phyloP scores from a whole-genome alignment of 1,140 invertebrate genomes.

The Neodiprion fabricii region DNA sequence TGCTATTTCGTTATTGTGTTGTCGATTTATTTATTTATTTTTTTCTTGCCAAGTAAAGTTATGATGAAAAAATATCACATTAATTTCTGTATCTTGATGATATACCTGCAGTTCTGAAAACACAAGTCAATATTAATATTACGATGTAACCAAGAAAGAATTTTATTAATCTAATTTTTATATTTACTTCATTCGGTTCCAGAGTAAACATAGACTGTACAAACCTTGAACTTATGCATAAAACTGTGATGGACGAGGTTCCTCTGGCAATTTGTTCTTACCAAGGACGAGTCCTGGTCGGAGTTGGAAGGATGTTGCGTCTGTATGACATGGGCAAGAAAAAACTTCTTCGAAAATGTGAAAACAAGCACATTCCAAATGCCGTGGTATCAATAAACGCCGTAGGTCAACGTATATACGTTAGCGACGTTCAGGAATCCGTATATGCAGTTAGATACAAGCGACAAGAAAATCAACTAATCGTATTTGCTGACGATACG shows the following conservation, averaged over 20 bases:
- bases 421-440: conserved; percentile 96
- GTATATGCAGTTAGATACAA: conserved; percentile 97
- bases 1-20: conserved; percentile 16
- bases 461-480: conserved; percentile 94
- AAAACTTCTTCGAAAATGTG: conserved; percentile 96
- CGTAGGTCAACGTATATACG: conserved; percentile 92
- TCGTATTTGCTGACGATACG: conserved; percentile 98
- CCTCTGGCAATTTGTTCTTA: conserved; percentile 89
- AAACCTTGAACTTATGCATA: conserved; percentile 89
- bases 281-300: conserved; percentile 90
- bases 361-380: conserved; percentile 98
- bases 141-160: not conserved
- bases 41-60: not conserved
- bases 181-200: conserved; percentile 22
- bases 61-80: conserved; percentile 51
- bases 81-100: conserved; percentile 47
- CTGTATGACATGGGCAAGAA: conserved; percentile 98
- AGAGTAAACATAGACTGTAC: conserved; percentile 74
- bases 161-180: conserved; percentile 8
- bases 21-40: conserved; percentile 17
- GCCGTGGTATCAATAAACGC: conserved; percentile 92
- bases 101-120: conserved; percentile 59
- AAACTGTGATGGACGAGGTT: conserved; percentile 94
- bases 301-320: conserved; percentile 89
- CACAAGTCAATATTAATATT: conserved; percentile 10